Conservation (phyloP, 2,888 invertebrate genomes). For the Iselma pallidipennis region DNA sequence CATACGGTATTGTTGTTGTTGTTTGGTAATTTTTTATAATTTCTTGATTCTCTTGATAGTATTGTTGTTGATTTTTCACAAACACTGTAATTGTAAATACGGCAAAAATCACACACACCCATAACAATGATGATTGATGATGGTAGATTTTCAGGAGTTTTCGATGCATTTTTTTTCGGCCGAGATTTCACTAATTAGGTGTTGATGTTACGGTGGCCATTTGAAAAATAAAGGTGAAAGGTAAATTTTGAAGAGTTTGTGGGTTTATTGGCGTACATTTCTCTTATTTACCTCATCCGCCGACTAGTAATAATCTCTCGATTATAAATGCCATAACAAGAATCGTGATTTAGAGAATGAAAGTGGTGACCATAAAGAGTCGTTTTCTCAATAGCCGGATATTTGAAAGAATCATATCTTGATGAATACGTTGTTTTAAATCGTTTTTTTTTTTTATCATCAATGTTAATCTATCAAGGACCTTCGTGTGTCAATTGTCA, state of each 20-base stretch:
- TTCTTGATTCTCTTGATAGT: background rate
- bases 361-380: too few species aligned
- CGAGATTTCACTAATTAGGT: background rate
- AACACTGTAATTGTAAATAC: background rate
- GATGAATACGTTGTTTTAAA: too few species aligned
- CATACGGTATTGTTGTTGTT: background rate
- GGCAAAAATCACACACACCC: background rate
- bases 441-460: too few species aligned
- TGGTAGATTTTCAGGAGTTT: background rate
- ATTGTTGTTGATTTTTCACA: background rate
- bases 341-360: constrained; percentile 12
- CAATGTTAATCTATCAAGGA: too few species aligned
- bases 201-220: background rate
- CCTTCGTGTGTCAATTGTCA: too few species aligned
- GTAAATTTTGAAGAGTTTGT: constrained; percentile 24
- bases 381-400: too few species aligned
- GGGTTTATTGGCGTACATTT: background rate
- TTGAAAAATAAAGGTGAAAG: constrained; percentile 40
- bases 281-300: background rate
- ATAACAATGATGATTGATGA: background rate
- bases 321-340: too few species aligned
- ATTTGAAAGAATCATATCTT: too few species aligned
- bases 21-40: background rate
- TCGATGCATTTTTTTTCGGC: background rate
- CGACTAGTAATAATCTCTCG: too few species aligned